Conservation (phyloP, 2,888 invertebrate species). For the Crossocerus cetratus region DNA sequence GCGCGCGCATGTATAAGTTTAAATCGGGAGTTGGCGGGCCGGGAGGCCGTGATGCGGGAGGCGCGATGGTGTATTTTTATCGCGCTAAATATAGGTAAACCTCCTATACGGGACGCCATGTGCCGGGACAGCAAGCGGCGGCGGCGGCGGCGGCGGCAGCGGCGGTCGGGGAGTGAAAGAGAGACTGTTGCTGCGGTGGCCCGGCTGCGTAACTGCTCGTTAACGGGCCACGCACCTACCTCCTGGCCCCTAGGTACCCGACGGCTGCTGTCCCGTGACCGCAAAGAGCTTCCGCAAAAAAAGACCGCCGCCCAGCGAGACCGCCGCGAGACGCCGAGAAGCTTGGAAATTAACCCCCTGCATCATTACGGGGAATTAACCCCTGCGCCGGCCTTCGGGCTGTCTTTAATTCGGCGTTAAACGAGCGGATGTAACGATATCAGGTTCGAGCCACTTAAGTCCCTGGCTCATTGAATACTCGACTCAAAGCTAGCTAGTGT, state of each 20-base stretch:
- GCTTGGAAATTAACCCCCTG: too few species aligned
- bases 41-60: slow-evolving; percentile 76
- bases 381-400: slow-evolving; percentile 8
- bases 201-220: slow-evolving; percentile 62
- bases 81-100: slow-evolving; percentile 75
- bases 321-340: slow-evolving; percentile 14
- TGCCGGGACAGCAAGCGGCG: slow-evolving; percentile 58
- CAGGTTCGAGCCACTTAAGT: too few species aligned
- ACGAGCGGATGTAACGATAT: too few species aligned
- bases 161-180: slow-evolving; percentile 7
- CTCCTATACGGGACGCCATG: slow-evolving; percentile 70
- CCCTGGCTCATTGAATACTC: too few species aligned
- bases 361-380: slow-evolving; percentile 14
- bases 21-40: slow-evolving; percentile 74
- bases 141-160: too few species aligned
- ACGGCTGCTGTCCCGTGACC: slow-evolving; percentile 48
- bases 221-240: slow-evolving; percentile 57
- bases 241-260: slow-evolving; percentile 51
- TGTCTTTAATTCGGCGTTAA: too few species aligned
- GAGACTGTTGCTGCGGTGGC: slow-evolving; percentile 37
- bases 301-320: slow-evolving; percentile 19
- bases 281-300: slow-evolving; percentile 62
- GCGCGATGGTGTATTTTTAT: slow-evolving; percentile 75
- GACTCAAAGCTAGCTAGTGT: too few species aligned
- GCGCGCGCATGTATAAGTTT: slow-evolving; percentile 68